These are phyloP conservation scores for Perizoma affinitatum DNA, from an alignment of 2,888 invertebrate species.

Conservation along the genomic window DNA sequence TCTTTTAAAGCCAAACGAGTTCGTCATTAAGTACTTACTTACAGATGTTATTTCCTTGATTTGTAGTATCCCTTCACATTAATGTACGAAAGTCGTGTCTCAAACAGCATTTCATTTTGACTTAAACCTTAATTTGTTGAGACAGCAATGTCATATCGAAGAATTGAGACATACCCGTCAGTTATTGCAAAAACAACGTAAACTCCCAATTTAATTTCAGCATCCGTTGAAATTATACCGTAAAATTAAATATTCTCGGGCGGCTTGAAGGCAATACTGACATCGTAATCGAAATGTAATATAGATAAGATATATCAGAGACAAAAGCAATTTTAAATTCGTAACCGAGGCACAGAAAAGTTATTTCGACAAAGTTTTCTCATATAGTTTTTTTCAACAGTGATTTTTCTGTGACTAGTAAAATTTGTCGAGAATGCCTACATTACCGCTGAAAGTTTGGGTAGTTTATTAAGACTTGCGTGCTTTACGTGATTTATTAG, in stretches of 20 bases:
- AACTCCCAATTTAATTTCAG: constrained; percentile 58
- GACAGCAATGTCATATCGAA: constrained; percentile 57
- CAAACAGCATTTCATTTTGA: constrained; percentile 40
- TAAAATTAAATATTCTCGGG: constrained; percentile 47
- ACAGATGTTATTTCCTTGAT: constrained; percentile 40
- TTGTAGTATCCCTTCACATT: constrained; percentile 52
- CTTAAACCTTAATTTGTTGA: constrained; percentile 55
- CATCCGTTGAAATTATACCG: constrained; percentile 57
- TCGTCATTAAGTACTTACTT: constrained; percentile 5
- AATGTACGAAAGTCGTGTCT: constrained; percentile 47
- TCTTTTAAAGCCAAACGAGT: constrained; percentile 18
- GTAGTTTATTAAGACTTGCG: constrained; percentile 11
- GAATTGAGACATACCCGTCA: constrained; percentile 62
- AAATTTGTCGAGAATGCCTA: constrained; percentile 8
- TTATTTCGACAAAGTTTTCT: neutral
- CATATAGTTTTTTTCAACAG: constrained; percentile 3
- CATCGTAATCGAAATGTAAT: constrained; percentile 38
- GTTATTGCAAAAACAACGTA: constrained; percentile 52
- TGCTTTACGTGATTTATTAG: neutral
- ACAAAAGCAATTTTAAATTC: constrained; percentile 10
- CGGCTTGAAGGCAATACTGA: constrained; percentile 41
- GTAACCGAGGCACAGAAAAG: constrained; percentile 2
- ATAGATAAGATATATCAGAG: constrained; percentile 22
- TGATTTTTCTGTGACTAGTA: constrained; percentile 8
- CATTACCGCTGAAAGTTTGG: constrained; percentile 1